phyloP scores from a whole-genome alignment of 2,888 invertebrate genomes.

The Tanytarsus gracilentus region DNA sequence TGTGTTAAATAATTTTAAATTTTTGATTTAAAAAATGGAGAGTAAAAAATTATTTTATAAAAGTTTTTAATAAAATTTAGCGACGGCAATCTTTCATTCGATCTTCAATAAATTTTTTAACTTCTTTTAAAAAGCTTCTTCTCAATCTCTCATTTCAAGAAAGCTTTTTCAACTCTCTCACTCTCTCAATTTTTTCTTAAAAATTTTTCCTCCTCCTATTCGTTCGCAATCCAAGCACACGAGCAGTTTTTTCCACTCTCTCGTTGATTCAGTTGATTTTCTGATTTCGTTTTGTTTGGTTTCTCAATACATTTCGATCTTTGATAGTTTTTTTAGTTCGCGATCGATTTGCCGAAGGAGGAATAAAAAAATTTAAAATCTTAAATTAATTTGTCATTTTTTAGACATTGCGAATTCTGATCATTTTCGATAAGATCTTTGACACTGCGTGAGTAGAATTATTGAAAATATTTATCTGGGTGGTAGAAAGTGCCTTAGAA shows the following conservation, averaged over 20 bases:
- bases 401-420: constrained; percentile 7
- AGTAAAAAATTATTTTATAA: too few relatives aligned
- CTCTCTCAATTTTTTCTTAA: constrained; percentile 6
- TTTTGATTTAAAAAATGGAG: neutral
- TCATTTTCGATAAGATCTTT: constrained; percentile 23
- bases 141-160: neutral
- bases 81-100: too few relatives aligned
- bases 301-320: constrained; percentile 26
- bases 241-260: constrained; percentile 17
- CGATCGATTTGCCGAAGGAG: neutral
- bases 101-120: too few relatives aligned
- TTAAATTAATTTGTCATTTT: constrained; percentile 27
- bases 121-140: neutral
- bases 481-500: neutral
- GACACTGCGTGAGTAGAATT: constrained; percentile 6
- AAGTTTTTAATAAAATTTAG: too few relatives aligned
- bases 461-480: neutral
- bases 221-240: neutral
- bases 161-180: neutral
- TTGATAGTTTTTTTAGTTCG: constrained; percentile 8
- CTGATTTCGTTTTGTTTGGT: constrained; percentile 29
- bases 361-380: constrained; percentile 4
- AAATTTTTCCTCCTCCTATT: neutral
- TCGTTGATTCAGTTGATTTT: constrained; percentile 24
- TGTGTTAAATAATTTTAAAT: neutral